Evolutionary conservation across 2,888 invertebrate species (phyloP), one percentile per base, ranked within the genome.

Genomic region (Trachelus stipa): DNA sequence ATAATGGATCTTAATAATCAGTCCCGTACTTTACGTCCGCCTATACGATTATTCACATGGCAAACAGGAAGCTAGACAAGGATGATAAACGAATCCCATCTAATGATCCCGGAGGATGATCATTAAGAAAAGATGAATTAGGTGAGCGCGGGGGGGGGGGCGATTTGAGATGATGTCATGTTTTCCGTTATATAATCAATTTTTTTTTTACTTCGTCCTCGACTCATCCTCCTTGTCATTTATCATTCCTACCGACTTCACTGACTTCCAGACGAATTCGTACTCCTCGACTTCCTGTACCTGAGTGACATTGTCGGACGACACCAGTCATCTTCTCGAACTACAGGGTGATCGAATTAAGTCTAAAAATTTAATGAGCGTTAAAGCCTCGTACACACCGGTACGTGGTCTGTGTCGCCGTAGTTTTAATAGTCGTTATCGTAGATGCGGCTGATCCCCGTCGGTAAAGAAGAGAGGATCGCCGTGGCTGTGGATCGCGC

Each of bases 111-210:
- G 40, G 40, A 56, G 40, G 40, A 56, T 6, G 40, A 23, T 56
- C 40, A 56, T 56, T 56, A 56, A 56, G 40, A 23, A 6, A 23
- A 15, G 6, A 23, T 35, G 11, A 35, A 37, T 3, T 37, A 11
- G 3, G 3, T 12, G 0, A 0, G 37, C 12, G 3, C 1, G 15
- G 40, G 1, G 1, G 40, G 40, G 4, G 1, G 6, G 37, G 1
- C 3, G 11, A 34, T 11, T 11, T 34, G 34, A 34, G 40, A 1
- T 56, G 40, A 56, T 23, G 40, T 56, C 23, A 56, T 23, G 15
- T 23, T 56, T 56, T 56, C 40, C 40, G 40, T 56, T 56, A 56
- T 9, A 56, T 56, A 0, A 56, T 56, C 40, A 23, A 1, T 23
- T 40, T 23, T 56, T 23, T 56, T 23, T 56, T 9, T 40, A 23